Evolutionary conservation across 2,797 vertebrate species (phyloP), one percentile per base, ranked within the genome.

Genomic region (Muscicapa striata): DNA sequence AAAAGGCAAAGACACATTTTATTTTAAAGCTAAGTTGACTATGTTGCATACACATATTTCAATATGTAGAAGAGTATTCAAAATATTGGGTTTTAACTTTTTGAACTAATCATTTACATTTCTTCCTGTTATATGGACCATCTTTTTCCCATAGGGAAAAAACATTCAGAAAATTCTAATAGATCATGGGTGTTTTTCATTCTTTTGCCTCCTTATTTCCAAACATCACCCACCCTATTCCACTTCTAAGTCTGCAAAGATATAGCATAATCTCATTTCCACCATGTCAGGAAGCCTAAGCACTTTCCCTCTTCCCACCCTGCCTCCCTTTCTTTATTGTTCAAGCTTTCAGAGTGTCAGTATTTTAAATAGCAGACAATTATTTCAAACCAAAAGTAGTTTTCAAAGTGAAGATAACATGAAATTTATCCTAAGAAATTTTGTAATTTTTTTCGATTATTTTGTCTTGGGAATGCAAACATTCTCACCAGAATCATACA

Each of bases 231-330:
- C 16, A 81, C 8, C 1, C 23, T 59, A 48, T 43, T 66, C 19
- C 40, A 63, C 18, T 49, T 61, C 9, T 32, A 52, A n/a, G 1
- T n/a, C 14, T 52, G 55, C 54, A 82, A n/a, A 84, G 29, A 70
- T 34, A 26, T 48, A 48, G 30, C 17, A 63, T 32, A 49, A 52
- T 29, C 38, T 61, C 14, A 61, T 32, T 80, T 68, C 32, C 4
- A 69, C 40, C 6, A 27, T 0, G 0, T 54, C 46, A 88, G 51
- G 9, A 83, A 58, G 13, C 6, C 38, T 2, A 22, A 74, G 3
- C 26, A 84, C 14, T 27, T 59, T 62, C n/a, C 24, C 62, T 41
- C 16, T 40, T 40, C 18, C 14, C 30, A 23, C 2, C 4, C 11
- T 3, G 3, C 20, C 41, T 46, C 30, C 51, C 38, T 10, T 72